phyloP scores from a whole-genome alignment of 2,888 invertebrate genomes.

The Heliconius hortense region DNA sequence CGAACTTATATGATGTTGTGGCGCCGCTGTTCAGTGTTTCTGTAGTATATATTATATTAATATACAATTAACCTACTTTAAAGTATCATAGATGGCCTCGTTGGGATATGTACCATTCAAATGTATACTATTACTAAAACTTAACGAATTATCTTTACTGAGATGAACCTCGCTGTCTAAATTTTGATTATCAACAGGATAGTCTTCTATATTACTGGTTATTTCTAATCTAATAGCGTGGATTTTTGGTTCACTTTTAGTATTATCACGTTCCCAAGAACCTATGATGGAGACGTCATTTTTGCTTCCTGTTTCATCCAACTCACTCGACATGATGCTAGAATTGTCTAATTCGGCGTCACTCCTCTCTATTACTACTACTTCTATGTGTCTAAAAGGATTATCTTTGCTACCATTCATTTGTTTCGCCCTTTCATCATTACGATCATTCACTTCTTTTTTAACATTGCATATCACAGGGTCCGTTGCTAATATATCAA shows the following conservation, averaged over 20 bases:
- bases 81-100: conserved; percentile 80
- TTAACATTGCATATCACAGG: conserved; percentile 78
- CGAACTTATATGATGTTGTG: not conserved
- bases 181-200: conserved; percentile 62
- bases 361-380: conserved; percentile 78
- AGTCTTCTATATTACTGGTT: conserved; percentile 75
- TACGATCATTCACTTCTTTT: conserved; percentile 74
- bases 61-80: conserved; percentile 64
- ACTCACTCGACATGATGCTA: conserved; percentile 71
- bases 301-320: conserved; percentile 69
- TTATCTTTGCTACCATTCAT: conserved; percentile 76
- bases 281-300: conserved; percentile 75
- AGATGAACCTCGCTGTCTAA: conserved; percentile 66
- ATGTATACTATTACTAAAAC: conserved; percentile 80
- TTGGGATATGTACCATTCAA: conserved; percentile 80
- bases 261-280: conserved; percentile 75
- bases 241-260: conserved; percentile 63
- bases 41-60: conserved; percentile 30
- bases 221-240: conserved; percentile 79
- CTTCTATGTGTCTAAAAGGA: conserved; percentile 78
- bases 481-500: conserved; percentile 73
- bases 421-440: conserved; percentile 73
- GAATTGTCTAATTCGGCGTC: conserved; percentile 76
- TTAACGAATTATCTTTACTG: conserved; percentile 73
- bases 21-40: conserved; percentile 1